Evolutionary conservation across 2,797 vertebrate genomes (phyloP).

Genomic region (Coreius guichenoti): DNA sequence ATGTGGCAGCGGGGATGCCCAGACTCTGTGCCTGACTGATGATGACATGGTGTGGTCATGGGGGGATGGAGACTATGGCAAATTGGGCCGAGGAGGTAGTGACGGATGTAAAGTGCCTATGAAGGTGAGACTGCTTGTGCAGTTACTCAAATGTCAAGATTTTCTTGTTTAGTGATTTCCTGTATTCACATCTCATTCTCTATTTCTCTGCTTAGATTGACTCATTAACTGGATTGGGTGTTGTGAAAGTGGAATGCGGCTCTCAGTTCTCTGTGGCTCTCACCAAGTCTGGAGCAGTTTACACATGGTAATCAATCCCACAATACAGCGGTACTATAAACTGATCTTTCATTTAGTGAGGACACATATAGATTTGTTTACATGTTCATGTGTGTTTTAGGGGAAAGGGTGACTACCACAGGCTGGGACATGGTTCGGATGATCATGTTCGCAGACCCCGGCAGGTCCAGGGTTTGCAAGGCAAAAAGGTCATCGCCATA

Average conservation of each 20-base stretch:
- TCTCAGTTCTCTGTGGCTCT: slow-evolving; percentile 98
- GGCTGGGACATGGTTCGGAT: slow-evolving; percentile 95
- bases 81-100: slow-evolving; percentile 95
- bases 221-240: slow-evolving; percentile 94
- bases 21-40: slow-evolving; percentile 95
- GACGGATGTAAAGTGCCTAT: slow-evolving; percentile 98
- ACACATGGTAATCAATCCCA: slow-evolving; percentile 86
- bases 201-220: slow-evolving; percentile 84
- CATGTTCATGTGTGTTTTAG: slow-evolving; percentile 70
- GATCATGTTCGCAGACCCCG: slow-evolving; percentile 95
- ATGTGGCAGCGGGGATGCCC: slow-evolving; percentile 96
- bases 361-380: background rate
- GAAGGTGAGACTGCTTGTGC: slow-evolving; percentile 82
- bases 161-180: background rate
- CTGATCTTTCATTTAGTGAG: background rate
- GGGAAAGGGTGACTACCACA: slow-evolving; percentile 99
- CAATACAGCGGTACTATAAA: background rate
- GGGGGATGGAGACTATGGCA: slow-evolving; percentile 98
- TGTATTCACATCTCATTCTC: slow-evolving; percentile 2
- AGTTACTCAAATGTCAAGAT: background rate
- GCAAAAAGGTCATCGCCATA: slow-evolving; percentile 99
- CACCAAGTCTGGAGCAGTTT: slow-evolving; percentile 95
- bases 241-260: slow-evolving; percentile 97
- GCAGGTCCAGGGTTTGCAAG: slow-evolving; percentile 97
- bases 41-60: slow-evolving; percentile 99